Base-by-base conservation (phyloP, 2,797 vertebrate species). In the Lagodon rhomboides region DNA sequence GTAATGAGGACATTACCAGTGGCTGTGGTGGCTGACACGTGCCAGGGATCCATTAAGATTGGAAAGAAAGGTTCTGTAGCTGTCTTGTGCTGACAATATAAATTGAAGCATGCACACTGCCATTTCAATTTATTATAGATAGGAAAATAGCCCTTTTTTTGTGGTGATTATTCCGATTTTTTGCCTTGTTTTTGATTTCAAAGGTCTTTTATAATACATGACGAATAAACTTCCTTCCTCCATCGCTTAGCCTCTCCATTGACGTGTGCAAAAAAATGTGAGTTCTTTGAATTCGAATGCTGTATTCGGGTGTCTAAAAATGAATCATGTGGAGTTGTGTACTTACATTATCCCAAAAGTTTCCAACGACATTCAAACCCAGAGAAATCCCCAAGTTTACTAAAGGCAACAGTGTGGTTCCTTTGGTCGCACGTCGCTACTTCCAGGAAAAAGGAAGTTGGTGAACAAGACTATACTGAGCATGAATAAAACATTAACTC, bases 1-100 rank as follows among this genome's bases (percentile, higher is more conserved):
- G 51, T 64, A 50, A 73, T 76, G 68, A 72, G 55, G 12, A 46
- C 25, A 73, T 56, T 69, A 61, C 3, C 51, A 22, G 47, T 15
- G 34, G 64, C 61, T 66, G 63, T 51, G 63, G 63, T 51, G 63
- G 43, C 59, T 15, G 54, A 54, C 71, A 77, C 17, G 9, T 76
- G 77, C 43, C 68, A 12, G 20, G 2, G 61, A 69, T 58, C 55
- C 46, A 64, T 53, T 54, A 53, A 34, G 44, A 58, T 3, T 46
- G 13, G 55, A 25, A 20, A 54, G 51, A 54, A 68, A 61, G n/a
- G 18, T 68, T 53, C 25, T 41, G n/a, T 18, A 17, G 65, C 62
- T 23, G 41, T 60, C n/a, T n/a, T 22, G 49, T 38, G 63, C 4
- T 7, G 20, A 56, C 23, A 49, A 65, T 56, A 12, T 34, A 65